These are phyloP conservation scores for Cryptophagus acutangulus DNA, from an alignment of 2,888 invertebrate species.

Conservation along the genomic window DNA sequence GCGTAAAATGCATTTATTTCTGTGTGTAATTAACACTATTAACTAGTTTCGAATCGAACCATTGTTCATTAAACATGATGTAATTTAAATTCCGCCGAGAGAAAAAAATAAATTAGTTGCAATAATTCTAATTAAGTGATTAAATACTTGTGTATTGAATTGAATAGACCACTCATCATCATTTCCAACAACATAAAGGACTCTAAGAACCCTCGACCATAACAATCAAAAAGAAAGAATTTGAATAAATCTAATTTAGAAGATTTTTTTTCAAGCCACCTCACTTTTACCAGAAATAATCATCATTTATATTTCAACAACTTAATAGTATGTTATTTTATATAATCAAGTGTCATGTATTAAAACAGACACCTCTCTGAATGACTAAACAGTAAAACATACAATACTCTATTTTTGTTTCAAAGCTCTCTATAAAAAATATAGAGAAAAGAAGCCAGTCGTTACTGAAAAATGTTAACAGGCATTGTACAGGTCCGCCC, in stretches of 20 bases:
- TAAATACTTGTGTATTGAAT: no score
- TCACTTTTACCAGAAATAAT: slow-evolving; percentile 12
- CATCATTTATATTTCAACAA: slow-evolving; percentile 24
- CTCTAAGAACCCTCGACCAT: slow-evolving; percentile 16
- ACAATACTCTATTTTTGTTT: slow-evolving; percentile 36
- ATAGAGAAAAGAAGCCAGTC: slow-evolving; percentile 30
- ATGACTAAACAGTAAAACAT: slow-evolving; percentile 28
- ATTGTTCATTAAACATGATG: no score
- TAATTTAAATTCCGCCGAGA: no score
- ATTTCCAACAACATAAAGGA: no score
- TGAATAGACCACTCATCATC: no score
- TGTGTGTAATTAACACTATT: no score
- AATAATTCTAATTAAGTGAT: no score
- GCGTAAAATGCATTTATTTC: no score
- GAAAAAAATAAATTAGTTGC: no score
- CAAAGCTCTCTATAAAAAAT: slow-evolving; percentile 21
- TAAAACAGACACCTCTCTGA: slow-evolving; percentile 40
- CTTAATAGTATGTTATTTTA: slow-evolving; percentile 38
- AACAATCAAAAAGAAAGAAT: slow-evolving; percentile 14
- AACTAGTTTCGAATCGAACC: no score
- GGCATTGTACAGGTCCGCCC: slow-evolving; percentile 39
- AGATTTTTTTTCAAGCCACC: slow-evolving; percentile 15
- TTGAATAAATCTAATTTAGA: slow-evolving; percentile 22
- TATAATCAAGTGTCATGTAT: slow-evolving; percentile 39
- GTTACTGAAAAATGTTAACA: slow-evolving; percentile 43